Conservation (phyloP, 2,888 invertebrate species). For the Cremastinae sp. region DNA sequence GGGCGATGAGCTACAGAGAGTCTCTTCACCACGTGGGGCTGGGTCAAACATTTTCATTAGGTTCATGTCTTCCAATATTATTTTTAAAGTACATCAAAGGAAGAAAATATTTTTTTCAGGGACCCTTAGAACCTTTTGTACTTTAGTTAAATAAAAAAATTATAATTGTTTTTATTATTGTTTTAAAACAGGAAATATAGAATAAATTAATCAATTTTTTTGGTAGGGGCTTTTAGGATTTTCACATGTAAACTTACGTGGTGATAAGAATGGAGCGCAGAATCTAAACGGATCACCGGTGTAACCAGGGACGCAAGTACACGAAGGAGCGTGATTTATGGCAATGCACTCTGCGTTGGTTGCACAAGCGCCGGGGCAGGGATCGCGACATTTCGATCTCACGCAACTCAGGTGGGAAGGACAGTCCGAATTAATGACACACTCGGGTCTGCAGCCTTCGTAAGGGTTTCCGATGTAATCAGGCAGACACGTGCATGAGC, state of each 20-base stretch:
- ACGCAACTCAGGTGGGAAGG: constrained; percentile 86
- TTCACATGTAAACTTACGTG: constrained; percentile 50
- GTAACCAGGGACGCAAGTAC: constrained; percentile 76
- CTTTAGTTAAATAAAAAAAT: too few species aligned
- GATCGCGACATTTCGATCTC: constrained; percentile 87
- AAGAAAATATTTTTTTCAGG: too few species aligned
- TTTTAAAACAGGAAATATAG: too few species aligned
- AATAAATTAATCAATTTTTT: too few species aligned
- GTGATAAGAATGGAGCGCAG: constrained; percentile 55
- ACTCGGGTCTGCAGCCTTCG: constrained; percentile 88
- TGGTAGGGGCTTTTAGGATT: too few species aligned
- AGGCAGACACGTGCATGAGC: constrained; percentile 83
- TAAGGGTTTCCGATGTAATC: constrained; percentile 86
- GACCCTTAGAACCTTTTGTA: too few species aligned
- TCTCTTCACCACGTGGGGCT: constrained; percentile 40
- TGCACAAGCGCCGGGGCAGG: constrained; percentile 86
- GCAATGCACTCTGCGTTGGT: constrained; percentile 81
- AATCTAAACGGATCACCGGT: constrained; percentile 70
- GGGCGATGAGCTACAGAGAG: constrained; percentile 86
- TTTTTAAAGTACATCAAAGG: background rate
- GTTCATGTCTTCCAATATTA: background rate
- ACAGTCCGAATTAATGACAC: constrained; percentile 90
- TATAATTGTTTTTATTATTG: too few species aligned
- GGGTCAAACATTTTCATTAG: background rate
- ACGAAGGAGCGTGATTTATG: constrained; percentile 80